phyloP scores from a whole-genome alignment of 2,888 invertebrate genomes.

The Rhopalosiphum nymphaeae region DNA sequence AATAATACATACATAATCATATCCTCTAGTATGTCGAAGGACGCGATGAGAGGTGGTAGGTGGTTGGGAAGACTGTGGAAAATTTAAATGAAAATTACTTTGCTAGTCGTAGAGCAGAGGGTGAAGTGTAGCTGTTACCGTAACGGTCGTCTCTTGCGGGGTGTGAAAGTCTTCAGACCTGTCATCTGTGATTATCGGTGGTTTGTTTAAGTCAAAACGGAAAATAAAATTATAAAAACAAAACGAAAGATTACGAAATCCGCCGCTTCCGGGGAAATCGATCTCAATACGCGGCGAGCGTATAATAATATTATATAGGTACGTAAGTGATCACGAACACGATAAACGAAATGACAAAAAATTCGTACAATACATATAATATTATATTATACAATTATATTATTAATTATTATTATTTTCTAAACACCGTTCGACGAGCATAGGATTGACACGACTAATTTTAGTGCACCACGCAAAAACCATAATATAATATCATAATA shows the following conservation, averaged over 20 bases:
- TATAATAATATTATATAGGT: neutral
- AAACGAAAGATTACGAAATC: neutral
- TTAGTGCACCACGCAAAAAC: neutral
- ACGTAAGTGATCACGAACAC: neutral
- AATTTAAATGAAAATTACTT: neutral
- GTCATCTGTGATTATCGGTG: neutral
- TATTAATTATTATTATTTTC: neutral
- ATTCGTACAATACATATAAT: neutral
- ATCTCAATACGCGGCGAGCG: neutral
- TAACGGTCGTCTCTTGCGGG: neutral
- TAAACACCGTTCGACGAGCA: neutral
- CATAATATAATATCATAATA: neutral
- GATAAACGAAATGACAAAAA: neutral
- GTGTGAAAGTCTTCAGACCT: neutral
- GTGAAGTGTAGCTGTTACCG: neutral
- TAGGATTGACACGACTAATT: neutral
- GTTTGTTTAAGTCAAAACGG: neutral
- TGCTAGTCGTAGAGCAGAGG: neutral
- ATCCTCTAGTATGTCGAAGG: neutral
- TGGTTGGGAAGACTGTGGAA: neutral
- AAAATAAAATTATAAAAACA: neutral
- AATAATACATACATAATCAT: neutral
- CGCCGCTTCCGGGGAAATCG: neutral
- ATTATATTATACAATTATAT: neutral
- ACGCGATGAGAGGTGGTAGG: neutral